Evolutionary conservation across 2,888 invertebrate species (phyloP), one percentile per base, ranked within the genome.

Genomic region (Serrognathus titanus): DNA sequence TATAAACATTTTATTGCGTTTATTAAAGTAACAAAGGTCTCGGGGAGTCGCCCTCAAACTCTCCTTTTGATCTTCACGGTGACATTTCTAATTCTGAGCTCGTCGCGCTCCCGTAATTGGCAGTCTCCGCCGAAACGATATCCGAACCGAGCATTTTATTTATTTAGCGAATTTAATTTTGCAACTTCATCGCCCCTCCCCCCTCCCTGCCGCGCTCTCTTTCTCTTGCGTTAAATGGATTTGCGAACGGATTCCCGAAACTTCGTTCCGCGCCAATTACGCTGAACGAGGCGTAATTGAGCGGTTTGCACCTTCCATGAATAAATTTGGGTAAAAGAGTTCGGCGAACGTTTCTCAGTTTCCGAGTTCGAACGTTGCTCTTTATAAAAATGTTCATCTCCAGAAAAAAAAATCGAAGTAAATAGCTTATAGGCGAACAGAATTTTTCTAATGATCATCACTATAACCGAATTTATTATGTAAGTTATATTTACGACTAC

Each of bases 141-240:
- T 63, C 63, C 62, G 57, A 51, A 58, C 53, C 53, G 58, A 57
- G 59, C 57, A 64, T 65, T 65, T 63, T 65, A 66, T 66, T 66
- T 65, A 65, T 66, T 62, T 66, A 62, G 63, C 46, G 62, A 66
- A 65, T 66, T 66, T 61, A 65, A 66, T 66, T 67, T 64, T 62
- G 48, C 48, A 52, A 51, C 51, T 51, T 59, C 55, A 49, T 53
- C 56, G 52, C 55, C 58, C 58, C 52, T 8, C 48, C 51, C 46
- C 53, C 51, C n/a, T n/a, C n/a, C n/a, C n/a, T n/a, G n/a, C n/a
- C n/a, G n/a, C n/a, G n/a, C 51, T 58, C 48, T 46, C 58, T 51
- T 43, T 20, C 20, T 50, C 54, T 51, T 51, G 54, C 53, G 54
- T 54, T 47, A 47, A 48, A 50, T 54, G 46, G 51, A 16, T 13